Conservation (phyloP, 2,888 invertebrate species). For the Podotricha telesiphe region DNA sequence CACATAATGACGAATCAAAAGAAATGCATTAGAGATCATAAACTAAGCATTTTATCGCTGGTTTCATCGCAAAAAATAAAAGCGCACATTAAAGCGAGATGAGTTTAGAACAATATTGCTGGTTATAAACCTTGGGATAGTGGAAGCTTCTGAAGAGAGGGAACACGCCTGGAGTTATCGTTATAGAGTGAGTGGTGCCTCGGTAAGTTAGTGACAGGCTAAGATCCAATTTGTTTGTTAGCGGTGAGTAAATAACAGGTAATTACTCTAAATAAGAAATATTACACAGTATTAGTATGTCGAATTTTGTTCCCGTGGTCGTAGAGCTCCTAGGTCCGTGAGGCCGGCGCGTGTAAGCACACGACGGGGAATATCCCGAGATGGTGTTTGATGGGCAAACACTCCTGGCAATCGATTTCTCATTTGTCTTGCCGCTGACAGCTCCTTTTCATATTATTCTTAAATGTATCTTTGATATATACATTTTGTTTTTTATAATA, state of each 20-base stretch:
- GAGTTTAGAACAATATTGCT: slow-evolving; percentile 22
- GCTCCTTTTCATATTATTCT: neutral
- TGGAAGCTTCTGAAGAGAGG: neutral
- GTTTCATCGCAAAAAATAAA: slow-evolving; percentile 20
- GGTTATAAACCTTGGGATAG: slow-evolving; percentile 14
- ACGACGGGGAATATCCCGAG: slow-evolving; percentile 14
- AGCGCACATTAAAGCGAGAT: slow-evolving; percentile 19
- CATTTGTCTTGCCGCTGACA: slow-evolving; percentile 8
- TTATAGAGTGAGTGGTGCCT: neutral
- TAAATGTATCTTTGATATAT: neutral
- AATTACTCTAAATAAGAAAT: slow-evolving; percentile 16
- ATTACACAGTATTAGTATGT: slow-evolving; percentile 9
- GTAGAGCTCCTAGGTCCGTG: neutral
- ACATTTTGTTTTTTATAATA: neutral
- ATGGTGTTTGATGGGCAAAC: slow-evolving; percentile 28
- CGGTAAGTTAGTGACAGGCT: slow-evolving; percentile 6
- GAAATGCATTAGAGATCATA: slow-evolving; percentile 33
- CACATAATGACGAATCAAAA: slow-evolving; percentile 15
- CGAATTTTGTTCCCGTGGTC: neutral
- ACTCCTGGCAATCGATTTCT: slow-evolving; percentile 24
- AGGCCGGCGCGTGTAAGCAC: neutral
- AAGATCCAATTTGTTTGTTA: slow-evolving; percentile 15
- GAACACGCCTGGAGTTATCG: neutral
- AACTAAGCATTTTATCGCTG: slow-evolving; percentile 27
- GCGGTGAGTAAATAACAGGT: slow-evolving; percentile 4